Conservation (phyloP, 2,797 vertebrate species). For the Acrossocheilus wenchowensis region DNA sequence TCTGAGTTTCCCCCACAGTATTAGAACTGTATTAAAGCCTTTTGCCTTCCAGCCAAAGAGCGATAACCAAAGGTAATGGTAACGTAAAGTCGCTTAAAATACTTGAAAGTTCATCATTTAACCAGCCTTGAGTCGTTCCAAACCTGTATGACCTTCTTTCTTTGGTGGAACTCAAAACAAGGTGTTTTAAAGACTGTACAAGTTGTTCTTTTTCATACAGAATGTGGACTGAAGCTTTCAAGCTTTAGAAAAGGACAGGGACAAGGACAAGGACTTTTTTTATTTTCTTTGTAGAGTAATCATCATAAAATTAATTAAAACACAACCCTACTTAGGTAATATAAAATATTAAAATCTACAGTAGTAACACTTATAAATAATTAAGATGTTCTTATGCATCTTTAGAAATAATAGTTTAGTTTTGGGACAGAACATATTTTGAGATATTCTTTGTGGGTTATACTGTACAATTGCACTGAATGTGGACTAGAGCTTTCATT, state of each 20-base stretch:
- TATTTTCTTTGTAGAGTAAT: background rate
- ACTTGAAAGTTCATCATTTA: background rate
- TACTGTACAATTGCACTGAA: no score
- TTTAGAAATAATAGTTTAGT: background rate
- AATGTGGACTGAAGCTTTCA: background rate
- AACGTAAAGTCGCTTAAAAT: background rate
- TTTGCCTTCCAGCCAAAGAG: constrained; percentile 2
- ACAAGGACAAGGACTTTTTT: background rate
- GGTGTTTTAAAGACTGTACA: background rate
- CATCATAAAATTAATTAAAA: background rate
- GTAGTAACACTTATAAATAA: background rate
- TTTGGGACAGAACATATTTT: background rate
- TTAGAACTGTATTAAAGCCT: constrained; percentile 14
- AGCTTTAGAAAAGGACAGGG: background rate
- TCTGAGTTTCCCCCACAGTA: constrained; percentile 22
- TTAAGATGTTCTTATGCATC: background rate
- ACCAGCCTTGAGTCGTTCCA: background rate
- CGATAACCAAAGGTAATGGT: background rate
- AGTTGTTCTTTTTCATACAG: background rate
- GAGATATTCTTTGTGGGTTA: background rate
- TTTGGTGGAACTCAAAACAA: background rate
- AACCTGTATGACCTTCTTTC: background rate
- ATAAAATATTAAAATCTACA: background rate
- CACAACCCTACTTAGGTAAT: background rate
- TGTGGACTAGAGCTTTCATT: no score